phyloP scores from a whole-genome alignment of 2,888 invertebrate genomes.

The Autographa gamma region DNA sequence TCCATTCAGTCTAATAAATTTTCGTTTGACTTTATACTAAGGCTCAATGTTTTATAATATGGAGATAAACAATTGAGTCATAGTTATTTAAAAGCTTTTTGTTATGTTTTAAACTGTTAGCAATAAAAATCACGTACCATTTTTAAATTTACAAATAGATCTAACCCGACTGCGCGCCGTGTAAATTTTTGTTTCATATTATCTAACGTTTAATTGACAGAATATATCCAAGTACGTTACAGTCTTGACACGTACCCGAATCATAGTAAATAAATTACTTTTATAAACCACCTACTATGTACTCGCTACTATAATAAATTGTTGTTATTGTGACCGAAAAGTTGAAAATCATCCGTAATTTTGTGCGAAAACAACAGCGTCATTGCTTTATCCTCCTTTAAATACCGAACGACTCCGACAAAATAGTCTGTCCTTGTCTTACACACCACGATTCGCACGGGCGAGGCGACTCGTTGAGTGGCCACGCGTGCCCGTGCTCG shows the following conservation, averaged over 20 bases:
- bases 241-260: not conserved
- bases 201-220: not conserved
- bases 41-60: conserved; percentile 1
- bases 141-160: not conserved
- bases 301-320: conserved; percentile 6
- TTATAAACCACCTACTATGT: not conserved
- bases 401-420: conserved; percentile 64
- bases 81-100: not conserved
- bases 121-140: not conserved
- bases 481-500: conserved; percentile 76
- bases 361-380: conserved; percentile 57
- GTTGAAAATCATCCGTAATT: conserved; percentile 58
- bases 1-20: conserved; percentile 60
- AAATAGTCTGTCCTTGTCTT: conserved; percentile 71
- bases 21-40: conserved; percentile 9
- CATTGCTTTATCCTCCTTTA: conserved; percentile 60
- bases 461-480: conserved; percentile 69
- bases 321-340: conserved; percentile 48
- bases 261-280: not conserved
- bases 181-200: not conserved
- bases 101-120: not conserved
- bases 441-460: conserved; percentile 62
- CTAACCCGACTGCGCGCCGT: too few relatives aligned
- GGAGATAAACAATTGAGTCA: too few relatives aligned
- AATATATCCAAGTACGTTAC: not conserved